Evolutionary conservation across 2,113 vertebrate species (phyloP), one percentile per base, ranked within the genome.

Genomic region (Melospiza georgiana): DNA sequence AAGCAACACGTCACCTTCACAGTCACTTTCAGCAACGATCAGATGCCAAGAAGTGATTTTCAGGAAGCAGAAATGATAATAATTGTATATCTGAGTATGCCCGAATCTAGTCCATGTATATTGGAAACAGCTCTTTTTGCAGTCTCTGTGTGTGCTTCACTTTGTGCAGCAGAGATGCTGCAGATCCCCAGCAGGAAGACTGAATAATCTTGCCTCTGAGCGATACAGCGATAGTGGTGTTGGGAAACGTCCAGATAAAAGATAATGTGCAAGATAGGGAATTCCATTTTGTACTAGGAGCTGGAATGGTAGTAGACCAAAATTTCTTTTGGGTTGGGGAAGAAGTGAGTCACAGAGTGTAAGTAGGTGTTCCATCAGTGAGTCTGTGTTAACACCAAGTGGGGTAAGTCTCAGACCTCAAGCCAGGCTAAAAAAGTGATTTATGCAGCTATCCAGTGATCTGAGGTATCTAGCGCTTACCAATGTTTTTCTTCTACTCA

Each of bases 221-320:
- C 0, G 0, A 61, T 41, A 49, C 44, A 66, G 74, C 0, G 0
- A 44, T 31, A 49, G 35, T 2, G 6, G 15, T 51, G 43, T 22
- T 59, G 23, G 23, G 54, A 55, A 17, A 91, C 61, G 54, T 72
- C 67, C 77, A 81, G 59, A 66, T 69, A 81, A 69, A 80, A 87
- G 28, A 74, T 41, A 54, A 62, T 2, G 30, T 46, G 24, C 55
- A 41, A 79, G 49, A 49, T 1, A 24, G 51, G 30, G 31, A 77
- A 88, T 73, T 85, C 68, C 3, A 35, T 76, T 82, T 65, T 11
- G 0, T 28, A 27, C 31, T 52, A 61, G 67, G 33, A 86, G 30
- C 7, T 69, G 31, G 20, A 44, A 41, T 37, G 35, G 54, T 30
- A 61, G 15, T 9, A 79, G 44, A 66, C 4, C 11, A 10, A 75